These are phyloP conservation scores for Colius striatus DNA, from an alignment of 2,113 vertebrate genomes.

Conservation along the genomic window DNA sequence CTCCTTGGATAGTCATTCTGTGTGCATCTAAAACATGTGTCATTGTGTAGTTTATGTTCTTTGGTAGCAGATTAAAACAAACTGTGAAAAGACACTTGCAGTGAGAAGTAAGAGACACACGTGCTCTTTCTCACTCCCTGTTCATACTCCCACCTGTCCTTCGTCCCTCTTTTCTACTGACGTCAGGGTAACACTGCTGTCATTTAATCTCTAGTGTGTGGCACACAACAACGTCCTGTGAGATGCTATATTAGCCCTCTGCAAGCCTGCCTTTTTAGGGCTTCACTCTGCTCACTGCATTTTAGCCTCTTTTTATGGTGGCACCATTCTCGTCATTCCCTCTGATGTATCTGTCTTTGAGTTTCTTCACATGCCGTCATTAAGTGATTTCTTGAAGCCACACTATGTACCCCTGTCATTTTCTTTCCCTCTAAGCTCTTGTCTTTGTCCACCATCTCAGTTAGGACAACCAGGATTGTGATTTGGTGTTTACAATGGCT, in stretches of 20 bases:
- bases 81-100: background rate
- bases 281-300: background rate
- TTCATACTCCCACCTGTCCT: background rate
- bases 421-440: constrained; percentile 22
- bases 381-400: constrained; percentile 49
- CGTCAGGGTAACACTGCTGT: rapidly evolving
- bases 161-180: background rate
- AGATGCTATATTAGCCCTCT: background rate
- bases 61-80: background rate
- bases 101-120: background rate
- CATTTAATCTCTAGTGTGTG: background rate
- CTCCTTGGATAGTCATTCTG: rapidly evolving
- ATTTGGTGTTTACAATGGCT: constrained; percentile 35
- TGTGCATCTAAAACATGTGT: background rate
- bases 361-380: constrained; percentile 62
- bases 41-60: background rate
- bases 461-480: constrained; percentile 27
- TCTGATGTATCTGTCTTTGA: constrained; percentile 63
- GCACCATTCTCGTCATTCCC: constrained; percentile 41
- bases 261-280: background rate
- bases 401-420: constrained; percentile 46
- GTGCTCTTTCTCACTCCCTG: background rate
- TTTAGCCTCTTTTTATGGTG: constrained; percentile 13
- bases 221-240: background rate
- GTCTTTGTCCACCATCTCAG: constrained; percentile 21